phyloP scores from a whole-genome alignment of 1,140 invertebrate genomes.

The Drosophila lacteicornis region DNA sequence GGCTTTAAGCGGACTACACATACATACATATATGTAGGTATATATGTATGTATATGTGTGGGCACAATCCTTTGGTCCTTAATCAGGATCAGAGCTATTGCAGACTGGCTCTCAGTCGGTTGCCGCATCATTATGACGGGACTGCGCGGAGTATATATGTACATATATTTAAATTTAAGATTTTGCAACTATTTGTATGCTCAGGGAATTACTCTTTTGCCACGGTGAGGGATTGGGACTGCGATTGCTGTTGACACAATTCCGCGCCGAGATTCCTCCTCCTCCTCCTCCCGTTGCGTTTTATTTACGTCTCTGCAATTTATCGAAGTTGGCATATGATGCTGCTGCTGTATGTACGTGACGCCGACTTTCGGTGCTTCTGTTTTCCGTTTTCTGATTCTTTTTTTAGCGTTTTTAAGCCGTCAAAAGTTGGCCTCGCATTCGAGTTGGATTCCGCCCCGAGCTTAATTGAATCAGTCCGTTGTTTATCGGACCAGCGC shows the following conservation, averaged over 20 bases:
- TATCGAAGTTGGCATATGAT: slow-evolving; percentile 62
- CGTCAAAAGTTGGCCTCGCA: slow-evolving; percentile 33
- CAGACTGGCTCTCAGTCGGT: slow-evolving; percentile 32
- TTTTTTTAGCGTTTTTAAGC: slow-evolving; percentile 45
- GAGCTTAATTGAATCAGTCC: slow-evolving; percentile 64
- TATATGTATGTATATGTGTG: not conserved
- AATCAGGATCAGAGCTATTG: slow-evolving; percentile 54
- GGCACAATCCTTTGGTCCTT: slow-evolving; percentile 20
- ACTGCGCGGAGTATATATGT: not conserved
- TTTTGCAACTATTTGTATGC: slow-evolving; percentile 17
- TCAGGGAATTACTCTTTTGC: slow-evolving; percentile 2
- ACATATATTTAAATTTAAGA: slow-evolving; percentile 53
- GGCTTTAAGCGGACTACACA: slow-evolving; percentile 19
- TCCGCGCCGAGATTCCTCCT: slow-evolving; percentile 46
- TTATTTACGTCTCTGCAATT: slow-evolving; percentile 71
- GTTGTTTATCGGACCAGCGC: not conserved
- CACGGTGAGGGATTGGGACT: not conserved
- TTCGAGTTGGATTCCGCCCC: slow-evolving; percentile 26
- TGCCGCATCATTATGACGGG: slow-evolving; percentile 62
- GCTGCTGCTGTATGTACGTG: slow-evolving; percentile 28
- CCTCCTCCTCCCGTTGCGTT: slow-evolving; percentile 53
- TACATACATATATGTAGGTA: not conserved
- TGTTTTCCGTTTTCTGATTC: slow-evolving; percentile 22
- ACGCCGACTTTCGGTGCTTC: slow-evolving; percentile 18
- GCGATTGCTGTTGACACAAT: slow-evolving; percentile 74